Conservation (phyloP, 2,888 invertebrate genomes). For the Cephus pulcher region DNA sequence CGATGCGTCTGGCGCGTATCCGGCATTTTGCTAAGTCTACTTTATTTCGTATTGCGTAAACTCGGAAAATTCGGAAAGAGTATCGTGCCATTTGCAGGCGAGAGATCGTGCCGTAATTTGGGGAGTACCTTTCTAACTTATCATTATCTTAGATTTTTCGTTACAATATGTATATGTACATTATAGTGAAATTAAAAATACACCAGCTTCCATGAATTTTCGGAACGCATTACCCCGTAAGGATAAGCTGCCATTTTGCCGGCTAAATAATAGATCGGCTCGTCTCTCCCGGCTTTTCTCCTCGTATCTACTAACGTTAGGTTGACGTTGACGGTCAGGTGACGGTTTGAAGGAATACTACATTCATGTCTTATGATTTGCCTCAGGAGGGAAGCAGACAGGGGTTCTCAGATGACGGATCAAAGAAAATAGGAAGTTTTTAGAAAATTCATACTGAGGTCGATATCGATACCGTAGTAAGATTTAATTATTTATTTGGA, state of each 20-base stretch:
- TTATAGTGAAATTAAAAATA: conserved; percentile 29
- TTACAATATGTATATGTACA: no score
- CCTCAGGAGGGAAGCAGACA: background rate
- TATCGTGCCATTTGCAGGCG: no score
- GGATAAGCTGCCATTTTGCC: conserved; percentile 32
- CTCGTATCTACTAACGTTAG: background rate
- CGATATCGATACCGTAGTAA: background rate
- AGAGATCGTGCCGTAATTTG: no score
- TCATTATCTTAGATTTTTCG: no score
- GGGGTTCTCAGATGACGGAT: background rate
- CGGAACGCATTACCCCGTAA: conserved; percentile 22
- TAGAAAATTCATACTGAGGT: background rate
- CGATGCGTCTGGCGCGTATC: no score
- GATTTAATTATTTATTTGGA: background rate
- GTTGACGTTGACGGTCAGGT: conserved; percentile 12
- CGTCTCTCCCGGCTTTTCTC: background rate
- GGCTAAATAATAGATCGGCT: conserved; percentile 29
- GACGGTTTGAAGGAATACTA: conserved; percentile 6
- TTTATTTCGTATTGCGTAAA: no score
- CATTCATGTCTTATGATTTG: conserved; percentile 1
- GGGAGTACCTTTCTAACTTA: no score
- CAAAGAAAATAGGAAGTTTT: background rate
- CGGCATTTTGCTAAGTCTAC: no score
- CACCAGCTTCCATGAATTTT: conserved; percentile 31
- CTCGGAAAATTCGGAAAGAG: no score